These are phyloP conservation scores for Asteroscopus sphinx DNA, from an alignment of 2,888 invertebrate genomes.

Conservation along the genomic window DNA sequence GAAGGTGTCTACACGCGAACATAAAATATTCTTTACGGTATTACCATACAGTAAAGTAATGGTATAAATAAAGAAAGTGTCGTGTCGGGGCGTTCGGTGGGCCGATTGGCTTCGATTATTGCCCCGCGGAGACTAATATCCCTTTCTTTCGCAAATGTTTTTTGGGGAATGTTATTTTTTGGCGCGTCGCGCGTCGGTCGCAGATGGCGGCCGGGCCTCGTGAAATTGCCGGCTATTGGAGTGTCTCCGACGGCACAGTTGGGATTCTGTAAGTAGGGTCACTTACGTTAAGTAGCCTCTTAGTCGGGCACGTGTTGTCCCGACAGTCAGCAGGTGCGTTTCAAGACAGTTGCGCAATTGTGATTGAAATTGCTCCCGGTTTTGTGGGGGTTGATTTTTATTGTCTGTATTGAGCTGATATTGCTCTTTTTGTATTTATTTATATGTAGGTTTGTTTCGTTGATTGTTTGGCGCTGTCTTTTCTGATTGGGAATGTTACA, in stretches of 20 bases:
- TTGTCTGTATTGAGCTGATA: constrained; percentile 67
- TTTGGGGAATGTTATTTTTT: constrained; percentile 87
- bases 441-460: constrained; percentile 34
- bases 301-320: constrained; percentile 82
- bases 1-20: constrained; percentile 68
- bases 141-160: constrained; percentile 87
- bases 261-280: constrained; percentile 83
- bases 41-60: constrained; percentile 76
- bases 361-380: constrained; percentile 83
- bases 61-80: constrained; percentile 85
- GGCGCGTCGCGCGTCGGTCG: constrained; percentile 86
- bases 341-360: constrained; percentile 71
- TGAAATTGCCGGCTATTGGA: constrained; percentile 79
- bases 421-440: constrained; percentile 60
- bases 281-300: constrained; percentile 88
- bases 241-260: constrained; percentile 71
- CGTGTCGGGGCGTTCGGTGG: constrained; percentile 80
- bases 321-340: constrained; percentile 84
- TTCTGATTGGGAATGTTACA: constrained; percentile 4
- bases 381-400: constrained; percentile 75
- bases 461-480: constrained; percentile 14
- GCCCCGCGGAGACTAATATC: constrained; percentile 89
- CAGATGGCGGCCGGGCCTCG: constrained; percentile 83
- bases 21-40: constrained; percentile 83
- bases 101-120: constrained; percentile 89